Evolutionary conservation across 2,888 invertebrate genomes (phyloP), one percentile per base, ranked within the genome.

Genomic region (Catocala nupta): DNA sequence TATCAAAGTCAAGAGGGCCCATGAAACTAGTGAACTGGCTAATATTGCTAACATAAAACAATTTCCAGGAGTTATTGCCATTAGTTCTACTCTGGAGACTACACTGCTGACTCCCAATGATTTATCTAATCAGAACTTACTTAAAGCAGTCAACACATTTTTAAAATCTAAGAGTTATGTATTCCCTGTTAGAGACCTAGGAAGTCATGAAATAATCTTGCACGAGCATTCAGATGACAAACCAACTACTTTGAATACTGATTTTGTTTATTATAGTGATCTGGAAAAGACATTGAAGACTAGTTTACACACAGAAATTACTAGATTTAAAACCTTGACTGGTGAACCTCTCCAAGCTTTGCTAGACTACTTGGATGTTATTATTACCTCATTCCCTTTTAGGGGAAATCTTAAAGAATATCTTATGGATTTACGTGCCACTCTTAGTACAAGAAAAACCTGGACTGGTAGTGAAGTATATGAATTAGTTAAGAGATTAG

Each of bases 201-300:
- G 83, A 72, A 72, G 73, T 55, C 68, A 73, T 56, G 81, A 81
- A 39, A 70, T 65, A 48, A 67, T 81, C 64, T 70, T 60, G 56
- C 74, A 87, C 88, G 75, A 79, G 47, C 69, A 81, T 80, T 61
- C 75, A 68, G 58, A 77, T 71, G 82, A 83, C 16, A 83, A 77
- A 56, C 56, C 58, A 34, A 13, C 55, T 6, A 60, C 65, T 43
- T 44, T 71, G n/a, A 77, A 83, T 73, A 77, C 90, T 42, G 96
- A 97, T 85, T 87, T 95, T 5, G 95, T 99, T 0, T 98, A 97
- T 86, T 97, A 98, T 89, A 96, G 96, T 71, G 99, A 99, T 90
- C 89, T 99, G 63, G 98, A 98, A 89, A 97, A 97, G 80, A 97
- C 98, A 0, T 87, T 99, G n/a, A 95, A 96, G 74, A 97, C 97